Evolutionary conservation across 2,797 vertebrate genomes (phyloP), one percentile per base, ranked within the genome.

Genomic region (Schizopygopsis pylzovi): DNA sequence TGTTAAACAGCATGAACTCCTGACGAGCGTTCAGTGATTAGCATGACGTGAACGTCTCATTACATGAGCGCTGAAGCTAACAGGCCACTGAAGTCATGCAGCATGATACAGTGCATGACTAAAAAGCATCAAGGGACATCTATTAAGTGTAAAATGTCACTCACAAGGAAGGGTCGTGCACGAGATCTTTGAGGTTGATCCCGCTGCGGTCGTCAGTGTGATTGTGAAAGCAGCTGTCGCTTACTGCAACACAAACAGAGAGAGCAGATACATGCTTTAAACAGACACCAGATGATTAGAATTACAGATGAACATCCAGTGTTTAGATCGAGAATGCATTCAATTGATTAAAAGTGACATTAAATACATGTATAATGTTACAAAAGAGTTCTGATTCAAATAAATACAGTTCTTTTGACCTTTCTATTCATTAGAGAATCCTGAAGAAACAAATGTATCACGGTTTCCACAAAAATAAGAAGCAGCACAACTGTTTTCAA

Each of bases 141-240:
- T 39, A 16, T 59, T n/a, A 43, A 63, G n/a, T 15, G 39, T 4
- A 28, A 79, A 63, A 9, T n/a, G 56, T 56, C 95, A 98, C 98
- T 99, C 94, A 99, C 98, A 99, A 95, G 92, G 98, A 98, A 91
- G 98, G 98, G 94, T 99, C 98, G 91, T 99, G 98, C 90, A 99
- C 96, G 85, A 99, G 96, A 94, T 99, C 98, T 97, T 99, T 99
- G 93, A 99, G 98, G 95, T 99, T 99, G 96, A 99, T 96, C 83
- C 98, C 98, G 92, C 98, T 99, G 92, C 98, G 97, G 93, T 99
- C 98, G 94, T 99, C 98, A 52, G 98, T 98, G 87, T 99, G 97
- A 94, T 99, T 99, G 92, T 97, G 96, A 95, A 97, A 99, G 95
- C 98, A 99, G 95, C 98, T 99, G 96, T 99, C 98, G 90, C 98